Percentiles rank a stretch among this genome's conserved stretches.
phyloP scores from a whole-genome alignment of 2,888 invertebrate genomes.

The Lysandra bellargus region DNA sequence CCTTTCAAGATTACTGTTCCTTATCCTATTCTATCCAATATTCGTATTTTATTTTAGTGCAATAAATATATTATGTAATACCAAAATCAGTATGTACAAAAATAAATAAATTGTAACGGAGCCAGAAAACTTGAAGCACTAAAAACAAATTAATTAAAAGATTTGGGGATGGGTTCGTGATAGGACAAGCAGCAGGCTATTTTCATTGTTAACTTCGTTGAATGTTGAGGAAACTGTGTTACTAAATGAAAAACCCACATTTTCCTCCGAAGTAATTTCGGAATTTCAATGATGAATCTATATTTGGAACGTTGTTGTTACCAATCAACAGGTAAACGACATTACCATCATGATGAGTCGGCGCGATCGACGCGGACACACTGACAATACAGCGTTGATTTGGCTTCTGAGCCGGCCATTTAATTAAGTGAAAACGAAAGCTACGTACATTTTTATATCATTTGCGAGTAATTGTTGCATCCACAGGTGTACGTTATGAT shows the following conservation, averaged over 20 bases:
- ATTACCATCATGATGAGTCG: conserved; percentile 5
- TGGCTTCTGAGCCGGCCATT: neutral
- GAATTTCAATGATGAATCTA: neutral
- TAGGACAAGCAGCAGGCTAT: no score
- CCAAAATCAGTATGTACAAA: no score
- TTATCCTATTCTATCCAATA: neutral
- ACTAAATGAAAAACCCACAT: neutral
- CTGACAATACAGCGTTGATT: conserved; percentile 13
- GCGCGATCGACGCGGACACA: neutral
- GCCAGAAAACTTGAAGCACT: no score
- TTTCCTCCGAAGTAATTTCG: neutral
- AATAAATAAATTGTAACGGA: no score
- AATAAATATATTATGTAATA: no score
- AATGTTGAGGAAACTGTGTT: neutral
- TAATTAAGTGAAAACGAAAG: conserved; percentile 13
- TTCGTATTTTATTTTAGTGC: no score
- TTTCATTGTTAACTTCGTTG: neutral
- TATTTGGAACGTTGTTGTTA: conserved; percentile 5
- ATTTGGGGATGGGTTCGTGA: no score
- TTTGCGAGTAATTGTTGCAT: neutral
- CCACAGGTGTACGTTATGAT: neutral
- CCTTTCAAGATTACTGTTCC: neutral
- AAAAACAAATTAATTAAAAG: no score
- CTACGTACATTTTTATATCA: neutral
- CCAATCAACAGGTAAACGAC: conserved; percentile 22